Conservation (phyloP, 2,888 invertebrate genomes). For the Muscina levida region DNA sequence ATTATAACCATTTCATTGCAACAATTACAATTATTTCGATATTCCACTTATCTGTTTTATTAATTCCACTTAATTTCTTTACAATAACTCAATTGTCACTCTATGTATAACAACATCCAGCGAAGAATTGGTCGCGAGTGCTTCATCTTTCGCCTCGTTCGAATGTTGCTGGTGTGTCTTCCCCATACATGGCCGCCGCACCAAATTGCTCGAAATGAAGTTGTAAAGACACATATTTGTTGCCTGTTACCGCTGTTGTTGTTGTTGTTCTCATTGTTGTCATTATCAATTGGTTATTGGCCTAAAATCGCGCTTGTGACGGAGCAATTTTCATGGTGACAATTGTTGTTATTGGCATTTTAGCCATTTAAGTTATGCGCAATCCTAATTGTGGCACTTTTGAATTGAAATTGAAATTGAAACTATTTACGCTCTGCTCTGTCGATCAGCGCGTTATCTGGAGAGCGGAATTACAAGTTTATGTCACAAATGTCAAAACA, state of each 20-base stretch:
- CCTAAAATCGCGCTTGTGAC: background rate
- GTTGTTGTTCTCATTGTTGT: too few species aligned
- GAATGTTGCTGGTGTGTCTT: slow-evolving; percentile 15
- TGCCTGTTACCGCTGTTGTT: too few species aligned
- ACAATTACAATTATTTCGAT: slow-evolving; percentile 20
- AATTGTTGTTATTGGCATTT: slow-evolving; percentile 10
- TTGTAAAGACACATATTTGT: slow-evolving; percentile 32
- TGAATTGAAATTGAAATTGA: slow-evolving; percentile 18
- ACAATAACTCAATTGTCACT: slow-evolving; percentile 58
- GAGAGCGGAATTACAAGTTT: slow-evolving; percentile 1
- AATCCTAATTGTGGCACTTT: slow-evolving; percentile 14
- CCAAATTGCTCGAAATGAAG: slow-evolving; percentile 25
- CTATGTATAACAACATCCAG: background rate
- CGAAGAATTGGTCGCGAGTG: background rate
- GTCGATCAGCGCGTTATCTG: too few species aligned
- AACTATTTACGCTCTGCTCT: slow-evolving; percentile 11
- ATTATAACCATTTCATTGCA: too few species aligned
- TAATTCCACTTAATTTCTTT: slow-evolving; percentile 16
- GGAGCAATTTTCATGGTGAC: background rate
- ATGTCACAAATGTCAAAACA: slow-evolving; percentile 22
- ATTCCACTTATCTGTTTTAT: background rate
- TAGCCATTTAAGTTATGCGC: slow-evolving; percentile 9
- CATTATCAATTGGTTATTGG: background rate
- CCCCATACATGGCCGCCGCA: slow-evolving; percentile 18
- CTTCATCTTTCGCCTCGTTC: background rate